phyloP scores from a whole-genome alignment of 2,888 invertebrate genomes.

The Hedya salicella region DNA sequence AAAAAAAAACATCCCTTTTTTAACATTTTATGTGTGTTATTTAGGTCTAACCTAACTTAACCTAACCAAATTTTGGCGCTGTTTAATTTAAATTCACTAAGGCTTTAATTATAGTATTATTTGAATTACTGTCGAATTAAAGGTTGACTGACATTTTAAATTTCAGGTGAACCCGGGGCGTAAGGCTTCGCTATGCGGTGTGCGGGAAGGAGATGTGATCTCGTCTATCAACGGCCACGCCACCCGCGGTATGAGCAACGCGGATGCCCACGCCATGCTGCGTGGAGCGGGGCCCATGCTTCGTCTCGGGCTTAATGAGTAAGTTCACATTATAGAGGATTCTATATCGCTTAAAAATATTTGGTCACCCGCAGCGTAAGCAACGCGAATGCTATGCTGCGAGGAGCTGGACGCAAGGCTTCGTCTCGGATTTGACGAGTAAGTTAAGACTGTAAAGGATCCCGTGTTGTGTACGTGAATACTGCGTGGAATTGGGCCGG shows the following conservation, averaged over 20 bases:
- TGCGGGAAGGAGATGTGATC: constrained; percentile 92
- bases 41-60: too few relatives aligned
- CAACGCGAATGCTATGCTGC: not conserved
- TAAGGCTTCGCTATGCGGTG: constrained; percentile 91
- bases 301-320: constrained; percentile 89
- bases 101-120: too few relatives aligned
- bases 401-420: too few relatives aligned
- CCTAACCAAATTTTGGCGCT: too few relatives aligned
- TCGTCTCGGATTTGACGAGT: constrained; percentile 89
- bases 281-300: constrained; percentile 88
- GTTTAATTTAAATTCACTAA: too few relatives aligned
- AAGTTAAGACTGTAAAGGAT: too few relatives aligned
- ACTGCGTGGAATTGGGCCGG: too few relatives aligned
- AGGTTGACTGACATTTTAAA: constrained; percentile 25
- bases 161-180: constrained; percentile 94
- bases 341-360: not conserved
- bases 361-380: not conserved
- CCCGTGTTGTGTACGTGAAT: too few relatives aligned
- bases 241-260: constrained; percentile 88
- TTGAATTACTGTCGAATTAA: not conserved
- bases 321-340: constrained; percentile 64
- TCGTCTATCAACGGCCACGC: constrained; percentile 90
- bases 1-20: too few relatives aligned
- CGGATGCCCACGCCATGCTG: constrained; percentile 90
- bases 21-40: too few relatives aligned